Base-by-base conservation (phyloP, 2,113 vertebrate species). In the Echinops telfairi region DNA sequence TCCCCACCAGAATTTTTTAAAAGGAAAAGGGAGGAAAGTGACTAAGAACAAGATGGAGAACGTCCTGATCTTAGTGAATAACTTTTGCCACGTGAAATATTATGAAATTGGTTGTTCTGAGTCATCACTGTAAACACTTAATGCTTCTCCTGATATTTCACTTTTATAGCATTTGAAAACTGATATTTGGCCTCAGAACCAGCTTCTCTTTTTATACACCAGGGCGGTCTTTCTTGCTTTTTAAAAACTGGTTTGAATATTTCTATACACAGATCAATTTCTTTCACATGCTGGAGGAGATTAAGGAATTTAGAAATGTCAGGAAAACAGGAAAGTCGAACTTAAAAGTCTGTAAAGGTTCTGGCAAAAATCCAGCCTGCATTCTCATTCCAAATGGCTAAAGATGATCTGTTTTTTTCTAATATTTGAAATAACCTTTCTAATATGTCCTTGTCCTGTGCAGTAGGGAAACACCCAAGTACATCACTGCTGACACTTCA, bases 101-200 rank as follows among this genome's bases (percentile, higher is more conserved):
- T 96, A 86, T 82, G 83, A 93, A 96, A 96, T 31, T 92, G 83
- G 47, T 66, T 64, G 84, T 29, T 87, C 81, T 95, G 88, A 95
- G 93, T 93, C 94, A 93, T 88, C 90, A 64, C 70, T 91, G 43
- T 88, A 94, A 89, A 94, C 29, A 57, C 40, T 95, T 92, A 79
- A 25, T 85, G 68, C 81, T 84, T 36, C 83, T 95, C 89, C 76
- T 2, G 12, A 71, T 73, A 85, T 60, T 97, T 94, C 62, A 86
- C 80, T 95, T 92, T 95, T 88, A 47, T 90, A 85, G 38, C 57
- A 83, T 97, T 86, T 86, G 33, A 80, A 62, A 90, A 83, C 85
- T 88, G 85, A 89, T 27, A 77, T 80, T 95, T 94, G 79, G 43
- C 83, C 19, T 5, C 73, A 36, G 88, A 82, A 75, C 31, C 83